Base-by-base conservation (phyloP, 2,888 invertebrate genomes). In the Zygaena filipendulae region DNA sequence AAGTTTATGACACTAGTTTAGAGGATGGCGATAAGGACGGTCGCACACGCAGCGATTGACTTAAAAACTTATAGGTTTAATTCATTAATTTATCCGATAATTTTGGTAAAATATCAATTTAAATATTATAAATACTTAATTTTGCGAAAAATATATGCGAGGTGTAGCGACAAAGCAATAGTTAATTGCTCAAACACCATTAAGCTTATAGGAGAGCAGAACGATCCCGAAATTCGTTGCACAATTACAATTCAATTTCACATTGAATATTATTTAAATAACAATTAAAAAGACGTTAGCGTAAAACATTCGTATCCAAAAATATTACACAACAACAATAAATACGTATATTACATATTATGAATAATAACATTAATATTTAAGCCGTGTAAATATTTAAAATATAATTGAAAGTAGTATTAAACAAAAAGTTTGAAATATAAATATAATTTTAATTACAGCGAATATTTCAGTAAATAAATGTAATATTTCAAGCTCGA, bases 21-120 rank as follows among this genome's bases (percentile, higher is more conserved):
- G 79, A 79, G 77, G 79, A 79, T 79, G 79, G 77, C 77, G 72
- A 66, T 66, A 58, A 63, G 79, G 79, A 79, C 79, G 79, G 79
- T 74, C 74, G 74, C 70, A 62, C 52, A 64, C 53, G 44, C 52
- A 66, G 74, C 74, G 74, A 72, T 70, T n/a, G n/a, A n/a, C n/a
- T 46, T 55, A 59, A 64, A 64, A 59, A 55, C 58, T 53, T 45
- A n/a, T n/a, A 16, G 16, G 4, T 4, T 16, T 16, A 16, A 16
- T 7, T 16, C n/a, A n/a, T 16, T 16, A 6, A 16, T 16, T 16
- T 16, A 16, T 7, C 4, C 16, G 64, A 62, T 55, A 60, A 62
- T 67, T 66, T 66, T 45, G 61, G 54, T 63, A 57, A 31, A 59
- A 55, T n/a, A n/a, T n/a, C n/a, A n/a, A n/a, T n/a, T n/a, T n/a